Base-by-base conservation (phyloP, 2,888 invertebrate genomes). In the Tetropium fuscum region DNA sequence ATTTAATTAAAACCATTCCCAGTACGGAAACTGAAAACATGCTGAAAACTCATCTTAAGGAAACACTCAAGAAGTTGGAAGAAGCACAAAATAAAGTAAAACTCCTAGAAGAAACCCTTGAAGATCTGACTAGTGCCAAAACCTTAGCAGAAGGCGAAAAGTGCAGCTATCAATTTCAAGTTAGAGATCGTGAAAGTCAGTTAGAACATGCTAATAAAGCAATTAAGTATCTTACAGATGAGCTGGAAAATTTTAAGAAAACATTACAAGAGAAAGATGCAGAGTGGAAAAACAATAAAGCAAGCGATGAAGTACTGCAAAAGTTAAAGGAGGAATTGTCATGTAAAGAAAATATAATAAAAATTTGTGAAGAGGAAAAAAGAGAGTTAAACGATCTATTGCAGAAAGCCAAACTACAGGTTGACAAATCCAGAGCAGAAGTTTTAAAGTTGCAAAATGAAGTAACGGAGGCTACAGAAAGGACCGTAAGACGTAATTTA, bases 61-160 rank as follows among this genome's bases (percentile, higher is more conserved):
- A 71, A 49, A 56, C 60, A 6, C 22, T 64, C 0, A 32, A 59
- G 36, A 66, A 68, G 25, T 55, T 74, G 13, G 58, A 63, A 27
- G 53, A 64, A 51, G 51, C 65, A 15, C 45, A 68, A 43, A 57
- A 64, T 16, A 68, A 71, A 58, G 19, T 70, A 15, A 64, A 56
- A 41, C 48, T 58, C 3, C 49, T 66, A 19, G 64, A 72, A 59
- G 71, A 73, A 27, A 59, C 49, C 6, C 36, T 73, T 10, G 68
- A 73, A 32, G 72, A 70, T 18, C 27, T 74, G 7, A 65, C 62
- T 7, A 72, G 66, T 22, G 45, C 69, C 0, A 65, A 73, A 63
- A 73, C 64, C 10, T 55, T 70, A 16, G 43, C 65, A 19, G 73
- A 75, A 56, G 70, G 66, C 15, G 75, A 74, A 63, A 74, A 70